Conservation (phyloP, 1,140 invertebrate genomes). For the Drosophila persimilis region DNA sequence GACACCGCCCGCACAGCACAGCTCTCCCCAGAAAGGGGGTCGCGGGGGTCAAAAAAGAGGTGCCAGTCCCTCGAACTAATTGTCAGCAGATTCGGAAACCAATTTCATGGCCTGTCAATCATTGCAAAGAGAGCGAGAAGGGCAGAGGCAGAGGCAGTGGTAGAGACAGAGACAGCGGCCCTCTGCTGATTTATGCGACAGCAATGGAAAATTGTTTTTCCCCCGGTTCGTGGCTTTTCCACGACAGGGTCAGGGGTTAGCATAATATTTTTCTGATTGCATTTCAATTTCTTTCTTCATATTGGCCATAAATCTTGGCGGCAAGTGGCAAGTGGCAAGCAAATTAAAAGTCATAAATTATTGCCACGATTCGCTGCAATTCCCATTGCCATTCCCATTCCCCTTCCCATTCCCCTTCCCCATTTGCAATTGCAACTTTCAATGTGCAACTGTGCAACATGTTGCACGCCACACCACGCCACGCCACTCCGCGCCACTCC, state of each 20-base stretch:
- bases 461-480: too few species aligned
- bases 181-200: constrained; percentile 51
- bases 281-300: constrained; percentile 72
- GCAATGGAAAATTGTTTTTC: constrained; percentile 19
- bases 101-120: constrained; percentile 75
- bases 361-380: constrained; percentile 43
- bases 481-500: too few species aligned
- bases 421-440: constrained; percentile 30
- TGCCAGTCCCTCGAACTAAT: constrained; percentile 3
- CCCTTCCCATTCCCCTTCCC: constrained; percentile 7
- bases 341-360: constrained; percentile 79
- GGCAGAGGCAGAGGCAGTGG: constrained; percentile 15
- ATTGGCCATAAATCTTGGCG: constrained; percentile 67
- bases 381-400: constrained; percentile 10
- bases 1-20: too few species aligned
- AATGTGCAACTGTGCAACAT: constrained; percentile 9
- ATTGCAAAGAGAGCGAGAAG: constrained; percentile 6
- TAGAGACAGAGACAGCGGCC: not conserved
- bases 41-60: constrained; percentile 20
- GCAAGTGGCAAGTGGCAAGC: constrained; percentile 51
- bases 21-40: not conserved
- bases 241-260: constrained; percentile 65
- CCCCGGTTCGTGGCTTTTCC: constrained; percentile 12
- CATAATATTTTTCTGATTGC: constrained; percentile 78
- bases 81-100: constrained; percentile 40